phyloP scores from a whole-genome alignment of 2,888 invertebrate species.

The Odontocolon sp. region DNA sequence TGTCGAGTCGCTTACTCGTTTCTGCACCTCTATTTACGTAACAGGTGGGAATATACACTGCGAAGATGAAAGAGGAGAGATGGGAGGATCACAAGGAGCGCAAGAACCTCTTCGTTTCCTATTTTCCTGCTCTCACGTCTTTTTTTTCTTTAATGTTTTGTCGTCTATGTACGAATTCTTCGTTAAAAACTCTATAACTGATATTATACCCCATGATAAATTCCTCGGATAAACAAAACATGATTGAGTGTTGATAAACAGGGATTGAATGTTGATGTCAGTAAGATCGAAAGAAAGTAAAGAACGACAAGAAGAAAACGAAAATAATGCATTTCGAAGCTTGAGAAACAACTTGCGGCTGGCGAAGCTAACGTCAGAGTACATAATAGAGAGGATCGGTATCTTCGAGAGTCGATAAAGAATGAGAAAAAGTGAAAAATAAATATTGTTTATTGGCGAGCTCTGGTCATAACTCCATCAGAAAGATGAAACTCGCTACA shows the following conservation, averaged over 20 bases:
- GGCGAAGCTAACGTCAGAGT: neutral
- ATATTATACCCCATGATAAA: no score
- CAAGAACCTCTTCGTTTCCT: conserved; percentile 32
- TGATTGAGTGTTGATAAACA: conserved; percentile 23
- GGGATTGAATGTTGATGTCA: no score
- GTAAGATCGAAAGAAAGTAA: neutral
- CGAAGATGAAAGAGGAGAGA: conserved; percentile 19
- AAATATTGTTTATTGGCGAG: conserved; percentile 42
- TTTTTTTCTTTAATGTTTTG: neutral
- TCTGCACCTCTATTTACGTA: conserved; percentile 64
- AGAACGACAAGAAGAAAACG: neutral
- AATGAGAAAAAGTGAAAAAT: conserved; percentile 4
- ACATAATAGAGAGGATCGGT: neutral
- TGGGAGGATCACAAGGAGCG: neutral
- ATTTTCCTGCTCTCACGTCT: conserved; percentile 20
- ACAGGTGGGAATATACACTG: conserved; percentile 45
- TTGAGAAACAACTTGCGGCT: conserved; percentile 26
- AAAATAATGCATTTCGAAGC: conserved; percentile 49
- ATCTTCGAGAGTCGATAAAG: conserved; percentile 37
- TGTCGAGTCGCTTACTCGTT: conserved; percentile 8
- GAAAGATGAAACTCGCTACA: neutral
- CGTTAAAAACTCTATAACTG: no score
- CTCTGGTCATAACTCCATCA: neutral
- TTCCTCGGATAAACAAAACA: no score
- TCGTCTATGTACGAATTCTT: no score